Percentiles rank a stretch among this genome's conserved stretches.
These are phyloP conservation scores for Coregonus clupeaformis DNA, from an alignment of 2,113 vertebrate genomes.

Conservation along the genomic window DNA sequence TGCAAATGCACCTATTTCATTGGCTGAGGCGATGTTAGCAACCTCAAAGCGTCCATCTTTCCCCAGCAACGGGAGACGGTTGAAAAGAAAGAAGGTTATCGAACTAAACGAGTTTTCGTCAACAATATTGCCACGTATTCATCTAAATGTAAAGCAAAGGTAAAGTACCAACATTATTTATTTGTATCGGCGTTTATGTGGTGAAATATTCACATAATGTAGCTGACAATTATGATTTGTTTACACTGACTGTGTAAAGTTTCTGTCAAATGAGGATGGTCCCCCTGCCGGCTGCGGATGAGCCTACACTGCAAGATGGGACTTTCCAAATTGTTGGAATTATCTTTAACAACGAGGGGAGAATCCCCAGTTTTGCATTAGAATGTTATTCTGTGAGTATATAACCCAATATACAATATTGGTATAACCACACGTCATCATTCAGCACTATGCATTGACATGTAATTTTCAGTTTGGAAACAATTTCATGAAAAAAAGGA, in stretches of 20 bases:
- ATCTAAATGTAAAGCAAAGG: conserved; percentile 70
- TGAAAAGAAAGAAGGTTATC: conserved; percentile 13
- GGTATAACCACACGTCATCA: not conserved
- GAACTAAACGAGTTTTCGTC: conserved; percentile 77
- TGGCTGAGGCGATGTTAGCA: conserved; percentile 38
- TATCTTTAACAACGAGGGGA: conserved; percentile 44
- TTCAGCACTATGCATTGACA: not conserved
- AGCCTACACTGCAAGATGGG: conserved; percentile 46
- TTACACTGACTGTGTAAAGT: no score
- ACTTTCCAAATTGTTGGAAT: conserved; percentile 83
- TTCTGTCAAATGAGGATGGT: conserved; percentile 74
- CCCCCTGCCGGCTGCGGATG: conserved; percentile 33
- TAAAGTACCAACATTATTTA: no score
- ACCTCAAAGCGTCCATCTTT: conserved; percentile 41
- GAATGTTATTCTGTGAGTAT: conserved; percentile 78
- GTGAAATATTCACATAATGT: no score
- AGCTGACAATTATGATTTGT: no score
- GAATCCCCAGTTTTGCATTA: conserved; percentile 59
- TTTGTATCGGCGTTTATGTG: conserved; percentile 74
- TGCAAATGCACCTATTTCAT: not conserved
- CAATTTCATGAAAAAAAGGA: no score
- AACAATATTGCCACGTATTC: conserved; percentile 83
- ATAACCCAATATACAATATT: not conserved
- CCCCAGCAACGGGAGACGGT: conserved; percentile 35
- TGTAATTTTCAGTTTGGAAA: not conserved